These are phyloP conservation scores for Brachypterus glaber DNA, from an alignment of 2,888 invertebrate species.

Conservation along the genomic window DNA sequence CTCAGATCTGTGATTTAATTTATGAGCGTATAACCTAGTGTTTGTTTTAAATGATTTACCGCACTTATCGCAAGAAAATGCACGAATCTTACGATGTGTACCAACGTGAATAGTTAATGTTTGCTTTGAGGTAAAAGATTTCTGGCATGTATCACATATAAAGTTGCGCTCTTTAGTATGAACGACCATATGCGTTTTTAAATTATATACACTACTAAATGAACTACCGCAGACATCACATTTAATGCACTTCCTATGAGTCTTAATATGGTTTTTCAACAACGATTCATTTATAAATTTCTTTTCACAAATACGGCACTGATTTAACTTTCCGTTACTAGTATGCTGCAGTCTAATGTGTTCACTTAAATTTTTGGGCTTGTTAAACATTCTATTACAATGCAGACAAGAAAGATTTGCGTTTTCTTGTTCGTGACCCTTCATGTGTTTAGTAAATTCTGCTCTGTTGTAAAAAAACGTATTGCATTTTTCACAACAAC, in stretches of 20 bases:
- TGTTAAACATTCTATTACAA: slow-evolving; percentile 29
- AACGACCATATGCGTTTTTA: slow-evolving; percentile 29
- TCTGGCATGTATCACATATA: slow-evolving; percentile 28
- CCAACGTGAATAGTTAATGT: slow-evolving; percentile 28
- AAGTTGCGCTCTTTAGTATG: slow-evolving; percentile 30
- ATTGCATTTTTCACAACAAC: slow-evolving; percentile 28
- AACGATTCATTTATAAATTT: slow-evolving; percentile 44
- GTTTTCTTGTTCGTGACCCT: slow-evolving; percentile 25
- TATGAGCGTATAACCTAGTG: slow-evolving; percentile 30
- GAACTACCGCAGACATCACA: slow-evolving; percentile 27
- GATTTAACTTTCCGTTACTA: slow-evolving; percentile 44
- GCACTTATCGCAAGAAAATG: slow-evolving; percentile 28
- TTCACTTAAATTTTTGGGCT: slow-evolving; percentile 29
- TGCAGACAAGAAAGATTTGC: slow-evolving; percentile 22
- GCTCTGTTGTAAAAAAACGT: slow-evolving; percentile 30
- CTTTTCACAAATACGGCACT: slow-evolving; percentile 46
- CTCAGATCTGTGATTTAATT: slow-evolving; percentile 40
- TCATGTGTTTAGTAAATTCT: slow-evolving; percentile 27
- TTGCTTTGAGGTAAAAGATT: slow-evolving; percentile 27
- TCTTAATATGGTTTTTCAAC: slow-evolving; percentile 43
- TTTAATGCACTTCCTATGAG: slow-evolving; percentile 41
- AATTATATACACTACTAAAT: slow-evolving; percentile 30
- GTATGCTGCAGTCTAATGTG: slow-evolving; percentile 40
- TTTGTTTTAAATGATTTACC: slow-evolving; percentile 29
- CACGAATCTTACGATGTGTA: slow-evolving; percentile 26